Conservation (phyloP, 2,113 vertebrate species). For the Seriola quinqueradiata region DNA sequence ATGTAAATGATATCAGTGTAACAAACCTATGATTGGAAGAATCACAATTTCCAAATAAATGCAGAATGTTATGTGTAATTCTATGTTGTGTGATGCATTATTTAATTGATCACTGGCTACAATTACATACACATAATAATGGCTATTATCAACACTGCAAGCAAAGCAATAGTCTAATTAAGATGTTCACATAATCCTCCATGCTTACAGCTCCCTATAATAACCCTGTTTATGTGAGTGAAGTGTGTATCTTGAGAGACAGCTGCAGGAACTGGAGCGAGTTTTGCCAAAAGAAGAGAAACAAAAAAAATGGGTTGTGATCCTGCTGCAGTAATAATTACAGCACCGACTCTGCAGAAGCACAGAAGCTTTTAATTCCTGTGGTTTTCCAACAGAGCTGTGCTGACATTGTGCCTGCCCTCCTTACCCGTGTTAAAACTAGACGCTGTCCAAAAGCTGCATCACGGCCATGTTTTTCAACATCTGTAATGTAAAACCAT, state of each 20-base stretch:
- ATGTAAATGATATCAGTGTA: not conserved
- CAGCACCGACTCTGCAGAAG: slow-evolving; percentile 26
- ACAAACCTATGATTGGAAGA: slow-evolving; percentile 13
- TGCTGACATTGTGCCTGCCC: slow-evolving; percentile 23
- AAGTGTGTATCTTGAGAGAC: slow-evolving; percentile 56
- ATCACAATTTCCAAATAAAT: not conserved
- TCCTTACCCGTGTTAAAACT: slow-evolving; percentile 18
- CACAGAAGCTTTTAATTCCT: slow-evolving; percentile 36
- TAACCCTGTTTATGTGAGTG: slow-evolving; percentile 57
- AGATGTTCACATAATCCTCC: slow-evolving; percentile 67
- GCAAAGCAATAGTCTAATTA: slow-evolving; percentile 67
- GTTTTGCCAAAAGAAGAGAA: slow-evolving; percentile 37
- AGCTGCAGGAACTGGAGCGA: slow-evolving; percentile 46
- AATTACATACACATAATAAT: slow-evolving; percentile 57
- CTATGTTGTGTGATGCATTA: slow-evolving; percentile 34
- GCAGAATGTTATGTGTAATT: slow-evolving; percentile 25
- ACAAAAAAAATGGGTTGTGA: slow-evolving; percentile 21
- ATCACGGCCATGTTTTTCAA: slow-evolving; percentile 22
- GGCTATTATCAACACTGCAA: slow-evolving; percentile 55
- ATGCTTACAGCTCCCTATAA: slow-evolving; percentile 59
- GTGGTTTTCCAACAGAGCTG: slow-evolving; percentile 40
- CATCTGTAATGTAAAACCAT: slow-evolving; percentile 29
- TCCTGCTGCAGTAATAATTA: slow-evolving; percentile 41
- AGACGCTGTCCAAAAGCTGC: slow-evolving; percentile 28
- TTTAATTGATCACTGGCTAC: slow-evolving; percentile 64